Evolutionary conservation across 1,140 invertebrate species (phyloP).

Genomic region (Helicorthomorpha holstii): DNA sequence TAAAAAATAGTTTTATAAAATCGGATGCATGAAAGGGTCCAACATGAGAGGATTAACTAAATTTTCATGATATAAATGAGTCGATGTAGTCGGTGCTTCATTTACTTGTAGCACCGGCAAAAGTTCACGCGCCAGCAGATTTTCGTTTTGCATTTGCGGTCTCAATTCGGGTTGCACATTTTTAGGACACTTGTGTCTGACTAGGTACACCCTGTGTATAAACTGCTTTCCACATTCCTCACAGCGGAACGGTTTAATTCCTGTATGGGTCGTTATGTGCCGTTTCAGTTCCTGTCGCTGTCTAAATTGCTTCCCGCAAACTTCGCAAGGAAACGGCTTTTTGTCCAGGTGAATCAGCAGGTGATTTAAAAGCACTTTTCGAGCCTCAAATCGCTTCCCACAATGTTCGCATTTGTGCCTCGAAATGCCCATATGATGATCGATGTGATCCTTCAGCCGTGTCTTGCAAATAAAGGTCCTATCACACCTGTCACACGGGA

Average conservation of each 20-base stretch:
- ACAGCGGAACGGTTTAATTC: constrained; percentile 15
- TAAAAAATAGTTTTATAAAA: no score
- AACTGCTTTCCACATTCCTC: constrained; percentile 13
- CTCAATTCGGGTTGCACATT: no score
- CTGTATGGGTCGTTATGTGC: constrained; percentile 14
- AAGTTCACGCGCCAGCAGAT: no score
- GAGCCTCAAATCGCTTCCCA: constrained; percentile 33
- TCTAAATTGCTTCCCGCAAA: background rate
- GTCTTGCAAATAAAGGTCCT: background rate
- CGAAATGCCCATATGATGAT: constrained; percentile 32
- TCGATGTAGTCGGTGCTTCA: no score
- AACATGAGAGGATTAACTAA: no score
- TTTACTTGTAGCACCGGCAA: no score
- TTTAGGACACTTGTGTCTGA: constrained; percentile 14
- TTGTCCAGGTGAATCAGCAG: background rate
- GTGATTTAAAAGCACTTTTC: background rate
- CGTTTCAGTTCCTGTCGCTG: constrained; percentile 5
- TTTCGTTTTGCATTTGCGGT: no score
- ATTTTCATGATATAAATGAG: no score
- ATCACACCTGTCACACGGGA: background rate
- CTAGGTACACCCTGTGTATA: constrained; percentile 14
- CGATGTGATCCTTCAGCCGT: background rate
- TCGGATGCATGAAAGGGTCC: no score
- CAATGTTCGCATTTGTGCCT: constrained; percentile 38
- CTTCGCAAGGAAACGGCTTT: background rate